Evolutionary conservation across 2,888 invertebrate species (phyloP).

Genomic region (Rhamnusium bicolor): DNA sequence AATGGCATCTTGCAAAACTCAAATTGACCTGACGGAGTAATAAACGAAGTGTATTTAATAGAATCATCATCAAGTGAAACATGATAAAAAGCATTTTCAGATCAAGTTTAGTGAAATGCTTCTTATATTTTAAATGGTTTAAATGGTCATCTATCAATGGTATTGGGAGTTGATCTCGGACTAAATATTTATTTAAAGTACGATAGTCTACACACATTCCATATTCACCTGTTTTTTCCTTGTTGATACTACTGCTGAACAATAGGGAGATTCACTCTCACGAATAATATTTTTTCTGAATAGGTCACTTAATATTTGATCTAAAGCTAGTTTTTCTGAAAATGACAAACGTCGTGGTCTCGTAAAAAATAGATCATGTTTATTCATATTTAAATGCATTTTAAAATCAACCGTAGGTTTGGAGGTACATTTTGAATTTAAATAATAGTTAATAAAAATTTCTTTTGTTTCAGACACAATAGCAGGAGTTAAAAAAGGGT

Average conservation of each 20-base stretch:
- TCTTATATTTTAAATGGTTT: not conserved
- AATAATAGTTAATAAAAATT: not conserved
- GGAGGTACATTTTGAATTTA: not conserved
- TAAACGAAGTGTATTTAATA: not conserved
- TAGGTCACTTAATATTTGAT: constrained; percentile 36
- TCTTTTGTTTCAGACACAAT: not conserved
- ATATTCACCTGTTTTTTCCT: too few relatives aligned
- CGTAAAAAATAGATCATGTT: constrained; percentile 26
- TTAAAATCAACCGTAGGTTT: constrained; percentile 4
- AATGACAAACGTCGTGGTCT: constrained; percentile 36
- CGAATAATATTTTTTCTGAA: constrained; percentile 30
- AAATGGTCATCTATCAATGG: constrained; percentile 27
- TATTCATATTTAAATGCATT: constrained; percentile 3
- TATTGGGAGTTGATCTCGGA: constrained; percentile 7
- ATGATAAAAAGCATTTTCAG: not conserved
- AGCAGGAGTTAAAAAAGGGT: not conserved
- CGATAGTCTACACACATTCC: constrained; percentile 29
- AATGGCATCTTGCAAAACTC: too few relatives aligned
- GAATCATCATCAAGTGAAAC: not conserved
- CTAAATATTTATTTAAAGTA: not conserved
- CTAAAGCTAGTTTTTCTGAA: constrained; percentile 35
- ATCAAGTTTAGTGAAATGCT: not conserved
- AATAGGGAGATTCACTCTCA: constrained; percentile 34
- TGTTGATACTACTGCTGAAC: too few relatives aligned
- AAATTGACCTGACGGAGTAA: too few relatives aligned